Percentiles rank a stretch among this genome's conserved stretches.
Evolutionary conservation across 2,888 invertebrate genomes (phyloP).

Genomic region (Phaedon cochleariae): DNA sequence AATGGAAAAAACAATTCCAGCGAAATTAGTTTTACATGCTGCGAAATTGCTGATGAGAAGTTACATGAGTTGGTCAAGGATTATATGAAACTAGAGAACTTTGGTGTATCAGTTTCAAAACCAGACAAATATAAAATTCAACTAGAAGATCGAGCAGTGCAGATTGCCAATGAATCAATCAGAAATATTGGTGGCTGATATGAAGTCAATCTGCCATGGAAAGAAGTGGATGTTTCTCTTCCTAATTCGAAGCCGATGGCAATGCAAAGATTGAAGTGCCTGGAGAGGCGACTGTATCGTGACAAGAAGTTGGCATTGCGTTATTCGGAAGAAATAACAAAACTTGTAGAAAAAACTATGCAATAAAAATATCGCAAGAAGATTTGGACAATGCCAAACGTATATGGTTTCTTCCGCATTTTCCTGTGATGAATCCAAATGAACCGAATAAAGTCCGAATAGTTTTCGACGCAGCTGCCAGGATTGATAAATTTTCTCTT

Average conservation of each 20-base stretch:
- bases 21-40: not conserved
- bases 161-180: not conserved
- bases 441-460: not conserved
- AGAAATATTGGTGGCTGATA: not conserved
- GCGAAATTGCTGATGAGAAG: not conserved
- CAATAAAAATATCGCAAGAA: not conserved
- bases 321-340: no score
- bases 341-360: not conserved
- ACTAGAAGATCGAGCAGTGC: not conserved
- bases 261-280: not conserved
- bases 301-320: not conserved
- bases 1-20: no score
- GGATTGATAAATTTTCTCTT: not conserved
- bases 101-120: not conserved
- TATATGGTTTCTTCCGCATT: not conserved
- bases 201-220: not conserved
- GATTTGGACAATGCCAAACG: not conserved
- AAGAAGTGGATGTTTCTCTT: not conserved
- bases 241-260: not conserved
- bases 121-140: not conserved
- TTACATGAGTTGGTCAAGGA: slow-evolving; percentile 3
- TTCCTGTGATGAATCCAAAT: not conserved
- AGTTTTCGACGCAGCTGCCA: not conserved
- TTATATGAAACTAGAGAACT: slow-evolving; percentile 1
- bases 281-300: not conserved